Evolutionary conservation across 2,888 invertebrate species (phyloP).

Genomic region (Hypercompe scribonia): DNA sequence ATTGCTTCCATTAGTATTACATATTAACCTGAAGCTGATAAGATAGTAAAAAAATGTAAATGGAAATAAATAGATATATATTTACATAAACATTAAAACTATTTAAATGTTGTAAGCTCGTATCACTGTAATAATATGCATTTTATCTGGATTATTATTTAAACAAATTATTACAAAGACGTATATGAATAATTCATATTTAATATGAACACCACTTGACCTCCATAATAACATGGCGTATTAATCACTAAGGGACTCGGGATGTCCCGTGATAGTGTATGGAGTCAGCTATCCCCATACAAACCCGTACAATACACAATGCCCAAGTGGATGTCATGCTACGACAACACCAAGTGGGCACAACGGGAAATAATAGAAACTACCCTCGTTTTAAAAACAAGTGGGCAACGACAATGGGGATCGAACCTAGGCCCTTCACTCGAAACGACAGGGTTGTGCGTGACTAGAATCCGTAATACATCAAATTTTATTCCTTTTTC

Average conservation of each 20-base stretch:
- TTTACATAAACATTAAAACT: neutral
- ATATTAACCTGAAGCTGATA: too few species aligned
- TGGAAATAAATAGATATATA: neutral
- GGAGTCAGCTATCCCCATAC: constrained; percentile 41
- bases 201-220: constrained; percentile 68
- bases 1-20: neutral
- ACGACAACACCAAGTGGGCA: constrained; percentile 77
- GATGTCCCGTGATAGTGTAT: constrained; percentile 42
- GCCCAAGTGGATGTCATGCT: constrained; percentile 77
- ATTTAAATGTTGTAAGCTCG: neutral
- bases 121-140: neutral
- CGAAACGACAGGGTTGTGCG: constrained; percentile 74
- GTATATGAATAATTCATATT: constrained; percentile 17
- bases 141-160: neutral
- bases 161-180: neutral
- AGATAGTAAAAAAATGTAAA: too few species aligned
- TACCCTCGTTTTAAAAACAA: constrained; percentile 84
- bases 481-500: constrained; percentile 51
- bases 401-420: constrained; percentile 80
- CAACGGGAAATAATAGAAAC: constrained; percentile 83
- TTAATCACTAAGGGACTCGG: constrained; percentile 63
- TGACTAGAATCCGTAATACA: constrained; percentile 73
- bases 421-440: constrained; percentile 77
- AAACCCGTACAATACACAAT: constrained; percentile 48
- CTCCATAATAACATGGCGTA: constrained; percentile 65